phyloP scores from a whole-genome alignment of 2,888 invertebrate species.

The Dione vanillae region DNA sequence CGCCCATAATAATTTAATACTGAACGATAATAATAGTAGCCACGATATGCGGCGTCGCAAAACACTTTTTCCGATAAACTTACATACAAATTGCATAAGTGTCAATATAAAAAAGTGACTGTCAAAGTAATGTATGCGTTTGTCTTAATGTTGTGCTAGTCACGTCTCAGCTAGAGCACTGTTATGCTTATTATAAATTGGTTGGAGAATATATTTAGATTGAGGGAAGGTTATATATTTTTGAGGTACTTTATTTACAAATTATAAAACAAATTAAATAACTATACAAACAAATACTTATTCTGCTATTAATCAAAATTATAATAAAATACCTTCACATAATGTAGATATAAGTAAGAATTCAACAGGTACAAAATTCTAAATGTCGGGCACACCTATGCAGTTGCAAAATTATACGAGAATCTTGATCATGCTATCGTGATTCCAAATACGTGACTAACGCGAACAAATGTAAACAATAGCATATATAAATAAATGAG shows the following conservation, averaged over 20 bases:
- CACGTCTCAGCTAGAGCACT: conserved; percentile 41
- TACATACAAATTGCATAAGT: conserved; percentile 46
- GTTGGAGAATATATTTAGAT: not conserved
- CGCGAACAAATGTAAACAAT: conserved; percentile 62
- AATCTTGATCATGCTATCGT: conserved; percentile 65
- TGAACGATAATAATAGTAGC: conserved; percentile 51
- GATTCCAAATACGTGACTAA: conserved; percentile 71
- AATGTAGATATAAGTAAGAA: not conserved
- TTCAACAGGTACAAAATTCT: conserved; percentile 49
- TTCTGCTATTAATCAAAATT: not conserved
- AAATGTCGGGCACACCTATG: conserved; percentile 41
- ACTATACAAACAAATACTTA: not conserved
- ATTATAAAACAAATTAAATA: too few species aligned
- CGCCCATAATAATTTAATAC: conserved; percentile 48
- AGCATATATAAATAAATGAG: conserved; percentile 45
- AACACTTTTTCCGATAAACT: conserved; percentile 55
- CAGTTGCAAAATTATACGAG: conserved; percentile 63
- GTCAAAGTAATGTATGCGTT: conserved; percentile 47
- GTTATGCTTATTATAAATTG: conserved; percentile 31
- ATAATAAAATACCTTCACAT: not conserved
- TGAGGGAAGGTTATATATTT: not conserved
- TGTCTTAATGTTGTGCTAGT: conserved; percentile 52
- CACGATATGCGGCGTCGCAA: conserved; percentile 52
- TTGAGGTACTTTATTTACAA: not conserved
- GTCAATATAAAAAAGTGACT: conserved; percentile 47